Conservation (phyloP, 2,888 invertebrate genomes). For the Drosophila tripunctata region DNA sequence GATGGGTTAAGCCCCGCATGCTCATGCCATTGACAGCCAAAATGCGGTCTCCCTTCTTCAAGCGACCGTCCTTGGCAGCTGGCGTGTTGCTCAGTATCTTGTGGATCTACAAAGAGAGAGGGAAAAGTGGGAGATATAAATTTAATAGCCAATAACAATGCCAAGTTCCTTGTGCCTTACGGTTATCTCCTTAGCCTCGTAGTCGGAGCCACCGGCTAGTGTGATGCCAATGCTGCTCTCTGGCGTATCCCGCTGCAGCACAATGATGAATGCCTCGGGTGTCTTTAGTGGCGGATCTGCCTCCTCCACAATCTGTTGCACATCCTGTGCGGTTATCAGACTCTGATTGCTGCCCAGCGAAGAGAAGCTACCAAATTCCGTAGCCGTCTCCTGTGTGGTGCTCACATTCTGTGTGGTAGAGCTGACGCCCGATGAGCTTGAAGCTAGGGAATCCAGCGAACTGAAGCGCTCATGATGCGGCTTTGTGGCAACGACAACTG, state of each 20-base stretch:
- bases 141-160: not conserved
- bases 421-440: conserved; percentile 84
- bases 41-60: conserved; percentile 94
- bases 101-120: conserved; percentile 88
- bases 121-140: not conserved
- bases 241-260: conserved; percentile 88
- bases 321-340: conserved; percentile 85
- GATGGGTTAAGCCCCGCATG: conserved; percentile 93
- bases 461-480: conserved; percentile 84
- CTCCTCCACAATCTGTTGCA: conserved; percentile 88
- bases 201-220: conserved; percentile 94
- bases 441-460: conserved; percentile 83
- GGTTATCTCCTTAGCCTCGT: conserved; percentile 96
- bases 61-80: conserved; percentile 93
- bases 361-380: conserved; percentile 84
- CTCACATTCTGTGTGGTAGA: conserved; percentile 83
- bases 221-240: conserved; percentile 93
- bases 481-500: conserved; percentile 51
- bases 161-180: conserved; percentile 85
- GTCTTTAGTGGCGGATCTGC: conserved; percentile 88
- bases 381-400: conserved; percentile 83
- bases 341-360: conserved; percentile 85
- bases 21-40: conserved; percentile 94
- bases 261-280: conserved; percentile 87
- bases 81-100: conserved; percentile 93